Conservation (phyloP, 2,888 invertebrate genomes). For the Idaea straminata region DNA sequence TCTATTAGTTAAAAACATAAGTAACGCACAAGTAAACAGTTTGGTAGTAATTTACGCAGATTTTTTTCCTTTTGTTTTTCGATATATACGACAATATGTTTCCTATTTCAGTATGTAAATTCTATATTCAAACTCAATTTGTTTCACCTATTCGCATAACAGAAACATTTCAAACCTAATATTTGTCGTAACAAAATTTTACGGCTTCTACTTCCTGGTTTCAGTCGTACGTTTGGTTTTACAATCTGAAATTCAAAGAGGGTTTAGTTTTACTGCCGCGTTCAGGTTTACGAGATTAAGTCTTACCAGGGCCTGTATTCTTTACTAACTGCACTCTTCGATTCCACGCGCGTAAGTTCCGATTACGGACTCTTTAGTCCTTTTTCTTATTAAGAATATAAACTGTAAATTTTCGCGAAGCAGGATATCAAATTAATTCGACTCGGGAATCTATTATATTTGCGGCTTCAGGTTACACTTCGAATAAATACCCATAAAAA, state of each 20-base stretch:
- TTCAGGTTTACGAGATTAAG: neutral
- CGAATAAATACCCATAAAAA: too few species aligned
- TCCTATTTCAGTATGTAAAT: neutral
- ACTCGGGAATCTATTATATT: too few species aligned
- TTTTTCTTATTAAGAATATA: too few species aligned
- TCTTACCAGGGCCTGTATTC: neutral
- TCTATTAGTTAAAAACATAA: too few species aligned
- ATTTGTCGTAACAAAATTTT: neutral
- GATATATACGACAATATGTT: neutral
- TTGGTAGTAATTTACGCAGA: too few species aligned
- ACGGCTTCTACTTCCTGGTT: neutral
- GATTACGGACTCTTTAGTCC: too few species aligned
- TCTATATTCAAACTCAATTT: neutral
- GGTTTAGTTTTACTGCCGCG: conserved; percentile 1
- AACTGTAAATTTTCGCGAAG: too few species aligned
- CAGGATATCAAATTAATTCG: too few species aligned
- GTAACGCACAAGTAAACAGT: too few species aligned
- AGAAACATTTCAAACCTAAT: neutral
- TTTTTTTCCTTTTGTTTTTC: neutral
- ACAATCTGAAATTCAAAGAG: neutral
- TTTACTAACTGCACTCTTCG: neutral
- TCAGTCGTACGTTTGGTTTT: neutral
- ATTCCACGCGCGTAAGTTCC: neutral
- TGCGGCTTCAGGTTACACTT: too few species aligned
- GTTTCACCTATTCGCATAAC: neutral